Percentiles rank a stretch among this genome's conserved stretches.
Conservation (phyloP, 2,113 vertebrate species). For the Poeciliopsis retropinna region DNA sequence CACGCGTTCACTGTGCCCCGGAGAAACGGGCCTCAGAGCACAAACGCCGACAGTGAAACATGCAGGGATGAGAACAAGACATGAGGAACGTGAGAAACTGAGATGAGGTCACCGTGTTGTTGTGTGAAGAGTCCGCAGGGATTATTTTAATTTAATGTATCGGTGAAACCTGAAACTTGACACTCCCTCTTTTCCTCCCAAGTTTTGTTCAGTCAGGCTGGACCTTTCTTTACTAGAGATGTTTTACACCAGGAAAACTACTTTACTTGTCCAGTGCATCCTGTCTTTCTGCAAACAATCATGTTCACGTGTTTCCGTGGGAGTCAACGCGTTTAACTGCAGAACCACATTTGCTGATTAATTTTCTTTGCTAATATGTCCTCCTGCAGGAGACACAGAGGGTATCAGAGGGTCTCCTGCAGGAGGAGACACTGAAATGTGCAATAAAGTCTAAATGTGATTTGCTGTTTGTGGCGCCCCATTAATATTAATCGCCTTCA, state of each 20-base stretch:
- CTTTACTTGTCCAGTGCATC: conserved; percentile 20
- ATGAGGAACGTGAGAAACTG: conserved; percentile 50
- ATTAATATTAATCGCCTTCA: conserved; percentile 75
- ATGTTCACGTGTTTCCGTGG: not conserved
- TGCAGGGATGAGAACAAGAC: conserved; percentile 43
- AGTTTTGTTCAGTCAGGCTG: not conserved
- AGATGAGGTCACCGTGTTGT: conserved; percentile 27
- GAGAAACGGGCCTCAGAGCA: conserved; percentile 32
- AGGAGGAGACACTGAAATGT: conserved; percentile 58
- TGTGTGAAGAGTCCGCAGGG: not conserved
- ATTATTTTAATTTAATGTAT: not conserved
- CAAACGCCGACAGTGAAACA: conserved; percentile 44
- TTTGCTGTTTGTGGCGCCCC: conserved; percentile 66
- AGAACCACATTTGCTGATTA: conserved; percentile 44
- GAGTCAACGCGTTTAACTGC: conserved; percentile 54
- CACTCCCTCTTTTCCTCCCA: not conserved
- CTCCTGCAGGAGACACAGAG: conserved; percentile 40
- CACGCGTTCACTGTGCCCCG: conserved; percentile 14
- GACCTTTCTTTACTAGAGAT: not conserved
- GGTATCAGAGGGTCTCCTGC: no score
- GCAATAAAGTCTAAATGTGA: conserved; percentile 68
- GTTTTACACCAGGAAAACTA: not conserved
- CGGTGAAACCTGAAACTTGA: not conserved
- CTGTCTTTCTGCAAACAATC: not conserved
- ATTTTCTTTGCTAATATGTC: conserved; percentile 46